Conservation (phyloP, 2,888 invertebrate genomes). For the Hedychridium roseum region DNA sequence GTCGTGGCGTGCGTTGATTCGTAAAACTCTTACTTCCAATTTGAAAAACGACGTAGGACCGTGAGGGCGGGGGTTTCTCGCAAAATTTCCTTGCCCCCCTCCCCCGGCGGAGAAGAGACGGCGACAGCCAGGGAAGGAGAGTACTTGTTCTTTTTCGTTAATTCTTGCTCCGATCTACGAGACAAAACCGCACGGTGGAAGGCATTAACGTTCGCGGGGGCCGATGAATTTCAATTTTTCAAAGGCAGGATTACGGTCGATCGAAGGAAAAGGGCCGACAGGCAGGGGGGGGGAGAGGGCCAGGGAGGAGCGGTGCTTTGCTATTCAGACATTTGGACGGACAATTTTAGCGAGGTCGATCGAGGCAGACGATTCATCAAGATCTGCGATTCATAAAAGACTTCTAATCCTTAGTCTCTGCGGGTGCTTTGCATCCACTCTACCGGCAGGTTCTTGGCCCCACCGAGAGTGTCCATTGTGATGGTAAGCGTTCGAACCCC, state of each 20-base stretch:
- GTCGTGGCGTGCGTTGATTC: constrained; percentile 54
- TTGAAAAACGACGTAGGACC: constrained; percentile 29
- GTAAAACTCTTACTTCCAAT: constrained; percentile 54
- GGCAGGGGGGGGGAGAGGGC: constrained; percentile 2
- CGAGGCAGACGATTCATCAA: constrained; percentile 57
- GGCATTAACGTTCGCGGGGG: not conserved
- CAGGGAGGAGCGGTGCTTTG: no score
- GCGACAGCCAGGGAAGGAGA: not conserved
- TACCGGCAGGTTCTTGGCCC: constrained; percentile 22
- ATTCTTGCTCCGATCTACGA: constrained; percentile 9
- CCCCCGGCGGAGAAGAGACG: constrained; percentile 1
- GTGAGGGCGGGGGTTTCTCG: no score
- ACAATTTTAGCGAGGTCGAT: no score
- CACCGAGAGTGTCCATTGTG: constrained; percentile 46
- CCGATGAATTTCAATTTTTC: not conserved
- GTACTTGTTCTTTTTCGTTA: not conserved
- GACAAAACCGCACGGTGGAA: constrained; percentile 7
- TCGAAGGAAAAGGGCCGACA: constrained; percentile 5
- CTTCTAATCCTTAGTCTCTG: constrained; percentile 49
- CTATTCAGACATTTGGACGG: no score
- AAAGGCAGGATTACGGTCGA: no score
- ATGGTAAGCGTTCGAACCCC: constrained; percentile 41
- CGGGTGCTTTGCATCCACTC: constrained; percentile 39
- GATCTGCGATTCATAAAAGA: constrained; percentile 54
- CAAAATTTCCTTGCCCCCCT: not conserved